These are phyloP conservation scores for Arnoldichthys spilopterus DNA, from an alignment of 2,797 vertebrate species.

Conservation along the genomic window DNA sequence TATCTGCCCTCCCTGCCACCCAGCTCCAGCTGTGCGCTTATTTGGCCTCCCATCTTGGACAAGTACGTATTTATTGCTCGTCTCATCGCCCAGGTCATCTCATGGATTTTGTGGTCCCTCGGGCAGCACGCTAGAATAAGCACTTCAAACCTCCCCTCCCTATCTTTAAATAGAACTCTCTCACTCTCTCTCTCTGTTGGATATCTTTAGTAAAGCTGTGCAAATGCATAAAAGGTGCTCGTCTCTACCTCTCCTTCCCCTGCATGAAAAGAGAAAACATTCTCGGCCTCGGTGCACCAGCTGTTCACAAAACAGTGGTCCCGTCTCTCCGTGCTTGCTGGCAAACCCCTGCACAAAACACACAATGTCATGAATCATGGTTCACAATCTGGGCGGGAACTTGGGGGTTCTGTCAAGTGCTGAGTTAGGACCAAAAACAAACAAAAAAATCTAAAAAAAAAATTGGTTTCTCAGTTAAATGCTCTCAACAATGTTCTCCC, in stretches of 20 bases:
- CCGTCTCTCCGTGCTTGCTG: constrained; percentile 66
- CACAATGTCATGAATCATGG: constrained; percentile 71
- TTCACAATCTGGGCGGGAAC: constrained; percentile 76
- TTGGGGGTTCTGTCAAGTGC: constrained; percentile 73
- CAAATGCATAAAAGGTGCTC: constrained; percentile 82
- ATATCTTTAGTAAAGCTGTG: constrained; percentile 84
- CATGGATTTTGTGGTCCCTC: constrained; percentile 72
- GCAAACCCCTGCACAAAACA: constrained; percentile 74
- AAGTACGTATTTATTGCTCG: constrained; percentile 81
- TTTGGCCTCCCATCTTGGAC: constrained; percentile 78
- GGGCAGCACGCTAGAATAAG: constrained; percentile 75
- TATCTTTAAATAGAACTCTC: constrained; percentile 72
- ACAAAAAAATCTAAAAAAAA: not conserved
- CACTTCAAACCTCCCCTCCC: constrained; percentile 64
- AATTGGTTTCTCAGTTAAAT: constrained; percentile 65
- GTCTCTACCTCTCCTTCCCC: constrained; percentile 66
- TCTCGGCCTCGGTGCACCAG: constrained; percentile 74
- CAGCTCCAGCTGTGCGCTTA: constrained; percentile 76
- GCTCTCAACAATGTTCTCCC: constrained; percentile 59
- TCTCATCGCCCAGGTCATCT: constrained; percentile 76
- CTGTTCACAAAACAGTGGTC: constrained; percentile 72
- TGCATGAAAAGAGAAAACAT: constrained; percentile 64
- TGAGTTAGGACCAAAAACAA: constrained; percentile 66
- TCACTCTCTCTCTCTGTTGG: constrained; percentile 64
- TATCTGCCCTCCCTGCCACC: constrained; percentile 55